phyloP scores from a whole-genome alignment of 1,140 invertebrate species.

The Daktulosphaira vitifoliae region DNA sequence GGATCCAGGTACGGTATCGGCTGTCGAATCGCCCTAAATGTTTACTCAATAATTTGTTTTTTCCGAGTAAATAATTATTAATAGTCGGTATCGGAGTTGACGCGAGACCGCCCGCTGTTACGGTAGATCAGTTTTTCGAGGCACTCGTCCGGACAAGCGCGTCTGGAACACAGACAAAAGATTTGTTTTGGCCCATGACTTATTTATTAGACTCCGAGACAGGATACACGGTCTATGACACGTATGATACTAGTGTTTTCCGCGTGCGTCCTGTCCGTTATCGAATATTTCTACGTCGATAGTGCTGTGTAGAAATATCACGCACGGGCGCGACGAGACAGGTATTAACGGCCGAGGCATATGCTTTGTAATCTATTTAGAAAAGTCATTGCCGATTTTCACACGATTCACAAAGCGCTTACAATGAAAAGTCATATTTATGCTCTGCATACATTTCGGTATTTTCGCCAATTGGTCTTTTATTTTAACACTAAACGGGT shows the following conservation, averaged over 20 bases:
- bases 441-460: conserved; percentile 1
- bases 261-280: no score
- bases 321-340: no score
- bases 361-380: no score
- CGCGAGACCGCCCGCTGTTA: not conserved
- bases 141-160: no score
- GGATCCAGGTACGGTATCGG: conserved; percentile 9
- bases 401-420: not conserved
- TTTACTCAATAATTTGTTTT: no score
- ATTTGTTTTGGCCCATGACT: not conserved
- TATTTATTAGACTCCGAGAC: not conserved
- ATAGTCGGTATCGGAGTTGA: no score
- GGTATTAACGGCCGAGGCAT: no score
- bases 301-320: no score
- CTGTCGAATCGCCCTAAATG: no score
- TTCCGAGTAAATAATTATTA: no score
- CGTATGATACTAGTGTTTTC: not conserved
- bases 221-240: conserved; percentile 20
- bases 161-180: not conserved
- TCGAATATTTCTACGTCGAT: no score
- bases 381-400: conserved; percentile 2
- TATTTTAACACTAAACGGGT: no score
- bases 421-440: conserved; percentile 4
- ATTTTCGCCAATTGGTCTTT: not conserved
- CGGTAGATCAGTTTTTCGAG: conserved; percentile 3